Base-by-base conservation (phyloP, 2,797 vertebrate genomes). In the Falco novaeseelandiae region DNA sequence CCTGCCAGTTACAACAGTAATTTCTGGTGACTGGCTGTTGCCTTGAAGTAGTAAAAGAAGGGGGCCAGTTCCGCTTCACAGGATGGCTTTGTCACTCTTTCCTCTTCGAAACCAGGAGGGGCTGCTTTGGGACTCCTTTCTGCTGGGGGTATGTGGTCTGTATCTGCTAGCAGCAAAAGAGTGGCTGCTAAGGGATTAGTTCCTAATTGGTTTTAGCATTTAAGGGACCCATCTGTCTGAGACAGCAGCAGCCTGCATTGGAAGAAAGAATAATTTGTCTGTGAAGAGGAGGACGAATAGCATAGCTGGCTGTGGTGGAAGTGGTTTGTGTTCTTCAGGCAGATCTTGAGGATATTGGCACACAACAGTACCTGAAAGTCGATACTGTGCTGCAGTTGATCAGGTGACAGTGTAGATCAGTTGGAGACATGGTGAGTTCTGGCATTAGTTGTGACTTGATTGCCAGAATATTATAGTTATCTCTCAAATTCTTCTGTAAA, bases 211-310 rank as follows among this genome's bases (percentile, higher is more conserved):
- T 83, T 92, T 96, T 93, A 83, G 55, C 89, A 55, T 71, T 94
- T 94, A 83, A 40, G 78, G 71, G 90, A 80, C 62, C 81, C 83
- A 92, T 93, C 83, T 96, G 93, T 97, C 83, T 83, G 78, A 90
- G 81, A 55, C 46, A 90, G 88, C 59, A 86, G 44, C 78, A 92
- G 83, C 51, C 54, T 82, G 62, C 2, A 0, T 40, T 84, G 83
- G 81, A 76, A 59, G 66, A 84, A 70, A 70, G 92, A 87, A 95
- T 77, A 84, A 90, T 92, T 73, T 94, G 63, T 76, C 52, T 84
- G 23, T 85, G 71, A 69, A 92, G 83, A 84, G 86, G 62, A 90
- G 71, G 59, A 42, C 82, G 70, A 92, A 58, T 62, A 84, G 66
- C 15, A 3, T 44, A 66, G 77, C 29, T 90, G 77, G 30, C 38